A percentile compares a stretch with the other conserved stretches of the same genome.
These are phyloP conservation scores for Plemyria rubiginata DNA, from an alignment of 2,888 invertebrate genomes.

Conservation along the genomic window DNA sequence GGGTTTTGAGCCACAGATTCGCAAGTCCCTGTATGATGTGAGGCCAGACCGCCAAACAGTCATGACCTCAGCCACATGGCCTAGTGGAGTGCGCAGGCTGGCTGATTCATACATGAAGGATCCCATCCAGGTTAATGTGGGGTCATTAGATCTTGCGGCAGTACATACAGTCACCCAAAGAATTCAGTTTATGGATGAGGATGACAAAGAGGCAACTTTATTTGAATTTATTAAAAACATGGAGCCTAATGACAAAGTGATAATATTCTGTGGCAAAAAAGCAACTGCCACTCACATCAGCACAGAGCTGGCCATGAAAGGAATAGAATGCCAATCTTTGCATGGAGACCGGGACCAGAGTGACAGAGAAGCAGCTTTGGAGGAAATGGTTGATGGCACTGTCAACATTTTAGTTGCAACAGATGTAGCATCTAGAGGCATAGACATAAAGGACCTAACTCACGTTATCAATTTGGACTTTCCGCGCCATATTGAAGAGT, in stretches of 20 bases:
- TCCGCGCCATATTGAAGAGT: constrained; percentile 97
- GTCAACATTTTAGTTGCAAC: constrained; percentile 96
- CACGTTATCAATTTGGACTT: constrained; percentile 97
- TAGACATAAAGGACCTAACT: constrained; percentile 95
- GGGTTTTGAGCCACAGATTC: constrained; percentile 95
- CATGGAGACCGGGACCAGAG: constrained; percentile 95
- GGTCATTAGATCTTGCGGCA: constrained; percentile 94
- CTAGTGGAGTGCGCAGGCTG: constrained; percentile 92
- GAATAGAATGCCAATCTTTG: constrained; percentile 90
- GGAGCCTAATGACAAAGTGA: constrained; percentile 91
- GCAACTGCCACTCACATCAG: constrained; percentile 92
- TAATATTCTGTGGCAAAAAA: constrained; percentile 96
- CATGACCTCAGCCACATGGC: constrained; percentile 99
- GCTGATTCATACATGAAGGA: constrained; percentile 95
- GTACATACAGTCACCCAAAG: constrained; percentile 94
- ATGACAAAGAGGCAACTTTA: constrained; percentile 87
- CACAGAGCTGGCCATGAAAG: constrained; percentile 89
- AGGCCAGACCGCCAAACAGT: constrained; percentile 97
- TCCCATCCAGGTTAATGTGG: constrained; percentile 96
- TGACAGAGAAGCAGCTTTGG: constrained; percentile 92
- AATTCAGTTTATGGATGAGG: constrained; percentile 89
- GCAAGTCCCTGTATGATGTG: constrained; percentile 91
- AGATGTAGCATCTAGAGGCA: constrained; percentile 97
- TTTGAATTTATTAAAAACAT: constrained; percentile 89
- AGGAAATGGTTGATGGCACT: constrained; percentile 91